These are phyloP conservation scores for chimpanzee (Pan troglodytes) DNA, from an alignment of 2,113 vertebrate species.

Conservation along the genomic window DNA sequence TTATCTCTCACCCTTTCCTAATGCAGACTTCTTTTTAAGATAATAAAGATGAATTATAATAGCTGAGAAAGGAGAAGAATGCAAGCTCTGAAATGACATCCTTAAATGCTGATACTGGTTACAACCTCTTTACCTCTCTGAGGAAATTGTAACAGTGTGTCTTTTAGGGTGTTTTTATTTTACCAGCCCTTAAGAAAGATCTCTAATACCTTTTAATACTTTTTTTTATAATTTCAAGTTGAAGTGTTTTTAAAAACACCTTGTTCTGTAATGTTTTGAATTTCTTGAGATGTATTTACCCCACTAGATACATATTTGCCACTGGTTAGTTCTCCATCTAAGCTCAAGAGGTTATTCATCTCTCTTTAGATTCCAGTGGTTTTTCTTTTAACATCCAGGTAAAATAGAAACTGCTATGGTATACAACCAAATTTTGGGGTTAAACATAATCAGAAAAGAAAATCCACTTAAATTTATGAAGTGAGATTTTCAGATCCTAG, in stretches of 20 bases:
- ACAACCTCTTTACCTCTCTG: background rate
- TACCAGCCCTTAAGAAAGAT: background rate
- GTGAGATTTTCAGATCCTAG: background rate
- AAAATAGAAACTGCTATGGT: background rate
- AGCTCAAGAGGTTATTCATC: background rate
- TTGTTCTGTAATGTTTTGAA: slow-evolving; percentile 35
- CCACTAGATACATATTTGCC: slow-evolving; percentile 13
- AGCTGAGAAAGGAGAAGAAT: background rate
- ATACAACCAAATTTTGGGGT: background rate
- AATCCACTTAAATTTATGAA: background rate
- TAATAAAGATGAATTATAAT: too few relatives aligned
- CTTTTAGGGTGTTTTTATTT: background rate
- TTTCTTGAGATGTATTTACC: background rate
- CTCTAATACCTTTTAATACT: background rate
- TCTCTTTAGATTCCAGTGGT: slow-evolving; percentile 7
- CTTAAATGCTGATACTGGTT: background rate
- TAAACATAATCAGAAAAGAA: slow-evolving; percentile 27
- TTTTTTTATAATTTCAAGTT: slow-evolving; percentile 17
- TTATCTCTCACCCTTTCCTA: too few relatives aligned
- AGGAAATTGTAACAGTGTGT: background rate
- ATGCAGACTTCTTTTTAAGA: too few relatives aligned
- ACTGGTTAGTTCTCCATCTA: background rate
- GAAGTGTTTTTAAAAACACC: slow-evolving; percentile 3
- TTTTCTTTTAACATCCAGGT: slow-evolving; percentile 8
- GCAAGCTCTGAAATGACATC: background rate